Evolutionary conservation across 2,888 invertebrate genomes (phyloP).

Genomic region (Glaucopsyche alexis): DNA sequence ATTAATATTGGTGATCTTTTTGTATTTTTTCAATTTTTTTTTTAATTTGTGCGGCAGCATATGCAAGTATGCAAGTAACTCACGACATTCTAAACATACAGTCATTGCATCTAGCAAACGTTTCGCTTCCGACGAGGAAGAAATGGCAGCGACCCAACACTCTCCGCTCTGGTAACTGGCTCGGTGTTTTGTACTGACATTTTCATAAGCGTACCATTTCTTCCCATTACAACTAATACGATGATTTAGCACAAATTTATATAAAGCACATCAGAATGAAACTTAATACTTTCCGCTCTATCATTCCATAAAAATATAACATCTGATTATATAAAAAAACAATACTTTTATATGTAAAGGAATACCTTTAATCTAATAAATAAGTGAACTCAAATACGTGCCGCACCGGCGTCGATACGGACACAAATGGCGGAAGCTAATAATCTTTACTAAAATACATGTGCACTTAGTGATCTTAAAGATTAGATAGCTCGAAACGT

Average conservation of each 20-base stretch:
- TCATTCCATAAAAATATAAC: slow-evolving; percentile 75
- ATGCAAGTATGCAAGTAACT: slow-evolving; percentile 71
- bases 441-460: slow-evolving; percentile 66
- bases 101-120: slow-evolving; percentile 61
- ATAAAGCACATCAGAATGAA: slow-evolving; percentile 38
- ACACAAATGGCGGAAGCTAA: slow-evolving; percentile 62
- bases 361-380: slow-evolving; percentile 28
- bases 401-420: slow-evolving; percentile 36
- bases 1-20: slow-evolving; percentile 55
- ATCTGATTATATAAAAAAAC: slow-evolving; percentile 35
- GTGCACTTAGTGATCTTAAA: slow-evolving; percentile 72
- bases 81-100: slow-evolving; percentile 67
- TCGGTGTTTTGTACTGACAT: slow-evolving; percentile 70
- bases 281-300: slow-evolving; percentile 62
- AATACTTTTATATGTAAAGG: slow-evolving; percentile 25
- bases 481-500: slow-evolving; percentile 71
- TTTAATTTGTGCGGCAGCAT: slow-evolving; percentile 78
- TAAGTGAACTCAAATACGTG: slow-evolving; percentile 24
- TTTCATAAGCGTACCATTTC: slow-evolving; percentile 51
- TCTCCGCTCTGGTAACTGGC: slow-evolving; percentile 66
- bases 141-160: slow-evolving; percentile 51
- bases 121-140: slow-evolving; percentile 55
- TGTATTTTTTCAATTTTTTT: slow-evolving; percentile 53
- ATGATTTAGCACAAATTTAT: slow-evolving; percentile 28
- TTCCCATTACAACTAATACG: slow-evolving; percentile 53